These are phyloP conservation scores for Drosophila atroscutellata DNA, from an alignment of 2,888 invertebrate species.

Conservation along the genomic window DNA sequence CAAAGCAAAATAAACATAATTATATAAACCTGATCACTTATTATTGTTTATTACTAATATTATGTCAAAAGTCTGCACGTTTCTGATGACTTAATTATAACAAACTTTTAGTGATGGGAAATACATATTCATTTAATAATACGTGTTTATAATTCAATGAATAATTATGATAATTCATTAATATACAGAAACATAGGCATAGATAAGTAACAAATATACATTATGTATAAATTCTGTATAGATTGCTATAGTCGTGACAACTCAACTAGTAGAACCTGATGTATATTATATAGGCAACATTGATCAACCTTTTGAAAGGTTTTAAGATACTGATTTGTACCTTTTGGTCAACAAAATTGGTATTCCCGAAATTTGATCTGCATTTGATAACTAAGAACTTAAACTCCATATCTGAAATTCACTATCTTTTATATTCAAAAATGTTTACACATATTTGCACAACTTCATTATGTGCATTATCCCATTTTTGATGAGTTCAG, in stretches of 20 bases:
- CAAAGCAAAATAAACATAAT: not conserved
- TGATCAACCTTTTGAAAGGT: not conserved
- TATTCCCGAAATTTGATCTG: rapidly evolving
- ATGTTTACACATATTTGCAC: not conserved
- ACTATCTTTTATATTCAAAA: no score
- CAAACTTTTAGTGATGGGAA: not conserved
- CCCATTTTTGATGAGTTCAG: not conserved
- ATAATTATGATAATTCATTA: not conserved
- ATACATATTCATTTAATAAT: no score
- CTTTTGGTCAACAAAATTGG: rapidly evolving
- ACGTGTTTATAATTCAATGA: not conserved
- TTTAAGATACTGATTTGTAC: not conserved
- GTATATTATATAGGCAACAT: not conserved
- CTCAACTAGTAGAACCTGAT: not conserved
- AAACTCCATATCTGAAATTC: not conserved
- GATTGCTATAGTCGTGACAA: not conserved
- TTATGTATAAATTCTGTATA: not conserved
- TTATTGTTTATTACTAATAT: not conserved
- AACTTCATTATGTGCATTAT: not conserved
- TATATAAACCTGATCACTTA: not conserved
- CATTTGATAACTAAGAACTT: not conserved
- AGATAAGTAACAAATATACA: not conserved
- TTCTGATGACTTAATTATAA: not conserved
- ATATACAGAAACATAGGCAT: not conserved
- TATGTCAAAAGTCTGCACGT: not conserved